Conservation (phyloP, 2,888 invertebrate species). For the Chloroclysta siterata region DNA sequence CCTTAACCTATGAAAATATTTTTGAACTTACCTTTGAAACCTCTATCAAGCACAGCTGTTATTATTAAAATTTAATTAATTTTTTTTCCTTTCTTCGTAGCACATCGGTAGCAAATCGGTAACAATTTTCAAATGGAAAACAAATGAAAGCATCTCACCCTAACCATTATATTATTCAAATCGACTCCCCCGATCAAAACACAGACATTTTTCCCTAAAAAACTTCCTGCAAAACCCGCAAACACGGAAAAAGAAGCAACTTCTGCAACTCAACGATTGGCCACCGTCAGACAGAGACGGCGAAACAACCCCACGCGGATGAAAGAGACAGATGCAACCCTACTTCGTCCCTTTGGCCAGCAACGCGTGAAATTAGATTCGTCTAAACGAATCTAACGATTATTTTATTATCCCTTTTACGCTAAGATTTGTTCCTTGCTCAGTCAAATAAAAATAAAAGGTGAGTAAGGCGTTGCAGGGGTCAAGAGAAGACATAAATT, state of each 20-base stretch:
- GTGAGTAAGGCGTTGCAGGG: conserved; percentile 80
- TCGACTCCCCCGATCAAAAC: conserved; percentile 29
- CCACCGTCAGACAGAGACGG: conserved; percentile 59
- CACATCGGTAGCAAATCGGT: neutral
- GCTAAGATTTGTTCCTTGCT: conserved; percentile 85
- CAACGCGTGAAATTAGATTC: conserved; percentile 84
- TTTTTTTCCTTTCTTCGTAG: neutral
- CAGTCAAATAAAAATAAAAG: conserved; percentile 85
- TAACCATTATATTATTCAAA: conserved; percentile 25
- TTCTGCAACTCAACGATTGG: conserved; percentile 67
- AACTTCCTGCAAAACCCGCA: conserved; percentile 65
- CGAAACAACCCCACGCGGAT: conserved; percentile 30
- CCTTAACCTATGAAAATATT: too few species aligned
- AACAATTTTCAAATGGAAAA: neutral
- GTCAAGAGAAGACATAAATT: conserved; percentile 80
- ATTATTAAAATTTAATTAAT: too few species aligned
- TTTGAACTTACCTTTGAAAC: too few species aligned
- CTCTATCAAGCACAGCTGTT: too few species aligned
- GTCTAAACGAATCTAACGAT: conserved; percentile 85
- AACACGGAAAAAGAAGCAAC: conserved; percentile 71
- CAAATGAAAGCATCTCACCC: conserved; percentile 3
- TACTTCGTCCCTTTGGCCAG: conserved; percentile 78
- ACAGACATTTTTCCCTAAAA: conserved; percentile 41
- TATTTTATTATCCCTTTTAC: conserved; percentile 85
- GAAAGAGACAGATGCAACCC: conserved; percentile 60